Evolutionary conservation across 2,888 invertebrate genomes (phyloP).

Genomic region (Tenodera sinensis): DNA sequence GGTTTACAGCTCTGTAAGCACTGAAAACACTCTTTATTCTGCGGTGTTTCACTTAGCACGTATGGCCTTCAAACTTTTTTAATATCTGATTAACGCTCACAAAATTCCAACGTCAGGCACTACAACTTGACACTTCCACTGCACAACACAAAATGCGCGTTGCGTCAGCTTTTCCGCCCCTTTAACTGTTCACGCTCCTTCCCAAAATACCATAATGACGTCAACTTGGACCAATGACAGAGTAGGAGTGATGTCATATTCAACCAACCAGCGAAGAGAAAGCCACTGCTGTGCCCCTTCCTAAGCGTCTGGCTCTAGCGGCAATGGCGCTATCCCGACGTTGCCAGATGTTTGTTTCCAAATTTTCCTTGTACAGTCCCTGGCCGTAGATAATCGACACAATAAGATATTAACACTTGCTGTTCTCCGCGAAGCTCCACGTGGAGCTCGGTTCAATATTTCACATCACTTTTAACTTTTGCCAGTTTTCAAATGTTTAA

Average conservation of each 20-base stretch:
- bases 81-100: too few species aligned
- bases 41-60: background rate
- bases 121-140: background rate
- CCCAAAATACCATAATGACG: conserved; percentile 4
- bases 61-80: background rate
- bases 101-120: background rate
- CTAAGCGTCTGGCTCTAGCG: background rate
- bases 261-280: conserved; percentile 2
- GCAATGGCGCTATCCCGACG: background rate
- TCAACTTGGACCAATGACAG: conserved; percentile 20
- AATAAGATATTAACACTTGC: background rate
- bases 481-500: too few species aligned
- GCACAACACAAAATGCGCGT: background rate
- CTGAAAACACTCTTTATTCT: background rate
- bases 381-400: background rate
- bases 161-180: background rate
- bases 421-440: too few species aligned
- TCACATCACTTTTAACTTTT: too few species aligned
- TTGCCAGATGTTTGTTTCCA: background rate
- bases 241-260: conserved; percentile 12
- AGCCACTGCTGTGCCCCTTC: background rate
- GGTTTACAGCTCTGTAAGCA: background rate
- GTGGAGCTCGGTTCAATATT: too few species aligned
- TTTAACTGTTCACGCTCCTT: background rate
- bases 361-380: background rate